Conservation (phyloP, 1,140 invertebrate genomes). For the Apolygus lucorum region DNA sequence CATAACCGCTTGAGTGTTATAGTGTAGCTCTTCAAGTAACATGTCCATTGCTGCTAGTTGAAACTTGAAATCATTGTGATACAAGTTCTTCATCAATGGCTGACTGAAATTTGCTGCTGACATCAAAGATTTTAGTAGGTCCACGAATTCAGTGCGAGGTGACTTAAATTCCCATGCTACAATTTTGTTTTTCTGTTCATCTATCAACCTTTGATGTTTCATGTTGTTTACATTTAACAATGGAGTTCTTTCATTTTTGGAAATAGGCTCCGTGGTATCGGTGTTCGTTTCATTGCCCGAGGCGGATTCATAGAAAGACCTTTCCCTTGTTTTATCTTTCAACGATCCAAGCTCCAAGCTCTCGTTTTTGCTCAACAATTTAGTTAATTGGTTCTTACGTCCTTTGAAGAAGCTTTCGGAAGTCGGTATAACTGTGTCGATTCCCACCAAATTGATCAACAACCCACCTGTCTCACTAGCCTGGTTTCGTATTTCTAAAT, state of each 20-base stretch:
- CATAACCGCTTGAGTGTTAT: constrained; percentile 66
- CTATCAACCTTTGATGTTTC: background rate
- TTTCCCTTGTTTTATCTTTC: too few species aligned
- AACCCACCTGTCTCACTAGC: too few species aligned
- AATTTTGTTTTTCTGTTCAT: background rate
- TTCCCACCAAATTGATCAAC: too few species aligned
- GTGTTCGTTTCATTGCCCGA: too few species aligned
- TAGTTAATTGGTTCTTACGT: too few species aligned
- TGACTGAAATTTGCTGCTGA: constrained; percentile 75
- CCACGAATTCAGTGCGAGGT: constrained; percentile 86
- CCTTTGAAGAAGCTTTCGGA: too few species aligned
- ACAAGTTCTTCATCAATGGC: constrained; percentile 79
- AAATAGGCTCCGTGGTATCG: too few species aligned
- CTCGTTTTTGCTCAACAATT: too few species aligned
- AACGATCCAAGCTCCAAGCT: too few species aligned
- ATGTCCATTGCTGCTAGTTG: constrained; percentile 90
- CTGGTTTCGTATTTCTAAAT: constrained; percentile 81
- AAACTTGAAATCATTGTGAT: constrained; percentile 90
- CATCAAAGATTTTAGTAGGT: constrained; percentile 87
- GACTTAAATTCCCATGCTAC: constrained; percentile 85
- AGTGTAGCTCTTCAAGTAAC: constrained; percentile 54
- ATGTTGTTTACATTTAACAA: background rate
- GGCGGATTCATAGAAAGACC: too few species aligned
- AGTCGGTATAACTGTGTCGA: too few species aligned
- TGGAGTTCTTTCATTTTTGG: too few species aligned